phyloP scores from a whole-genome alignment of 2,113 vertebrate species.

The Ploceus nigricollis region DNA sequence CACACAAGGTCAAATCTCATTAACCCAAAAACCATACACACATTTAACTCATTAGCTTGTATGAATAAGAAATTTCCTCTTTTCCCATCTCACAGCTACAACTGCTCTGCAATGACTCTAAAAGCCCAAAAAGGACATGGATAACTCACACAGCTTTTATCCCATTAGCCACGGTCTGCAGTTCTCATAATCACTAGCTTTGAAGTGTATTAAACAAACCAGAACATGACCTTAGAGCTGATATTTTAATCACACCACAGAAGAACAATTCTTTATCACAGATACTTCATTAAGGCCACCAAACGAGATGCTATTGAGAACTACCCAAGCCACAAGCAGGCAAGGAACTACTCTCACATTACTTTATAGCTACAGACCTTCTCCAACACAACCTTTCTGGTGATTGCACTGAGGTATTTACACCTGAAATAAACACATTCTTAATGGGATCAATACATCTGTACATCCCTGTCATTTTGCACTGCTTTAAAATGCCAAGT shows the following conservation, averaged over 20 bases:
- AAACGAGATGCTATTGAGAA: not conserved
- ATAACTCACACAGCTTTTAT: conserved; percentile 2
- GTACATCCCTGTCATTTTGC: not conserved
- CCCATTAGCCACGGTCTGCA: conserved; percentile 29
- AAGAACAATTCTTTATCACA: not conserved
- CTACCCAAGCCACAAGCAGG: not conserved
- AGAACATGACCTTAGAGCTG: conserved; percentile 17
- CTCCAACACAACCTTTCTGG: not conserved
- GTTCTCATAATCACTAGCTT: conserved; percentile 1
- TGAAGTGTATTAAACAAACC: conserved; percentile 37
- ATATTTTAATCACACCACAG: not conserved
- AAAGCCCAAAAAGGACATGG: not conserved
- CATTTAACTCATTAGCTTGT: conserved; percentile 29
- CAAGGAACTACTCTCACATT: not conserved
- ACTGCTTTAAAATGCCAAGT: not conserved
- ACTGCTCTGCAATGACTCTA: not conserved
- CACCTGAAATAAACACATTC: not conserved
- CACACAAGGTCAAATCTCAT: not conserved
- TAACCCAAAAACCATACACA: not conserved
- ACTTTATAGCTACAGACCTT: not conserved
- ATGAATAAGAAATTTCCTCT: not conserved
- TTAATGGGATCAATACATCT: not conserved
- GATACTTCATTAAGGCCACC: not conserved
- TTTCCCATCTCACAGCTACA: not conserved
- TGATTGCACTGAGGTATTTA: not conserved